Conservation (phyloP, 2,888 invertebrate species). For the Dasypolia templi region DNA sequence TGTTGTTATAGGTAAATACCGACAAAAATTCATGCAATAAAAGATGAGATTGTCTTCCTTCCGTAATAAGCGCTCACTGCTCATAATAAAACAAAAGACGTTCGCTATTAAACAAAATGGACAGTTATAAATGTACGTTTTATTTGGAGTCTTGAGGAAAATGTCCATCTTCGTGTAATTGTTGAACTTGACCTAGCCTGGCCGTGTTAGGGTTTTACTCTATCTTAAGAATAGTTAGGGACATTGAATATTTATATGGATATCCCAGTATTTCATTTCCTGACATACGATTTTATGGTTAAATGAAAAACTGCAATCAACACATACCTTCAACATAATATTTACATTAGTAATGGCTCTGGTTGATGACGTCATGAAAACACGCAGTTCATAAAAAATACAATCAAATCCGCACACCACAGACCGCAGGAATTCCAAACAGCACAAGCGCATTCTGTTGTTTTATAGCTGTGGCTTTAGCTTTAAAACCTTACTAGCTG, state of each 20-base stretch:
- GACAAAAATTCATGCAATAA: constrained; percentile 14
- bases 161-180: neutral
- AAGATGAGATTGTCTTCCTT: constrained; percentile 34
- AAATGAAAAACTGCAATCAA: constrained; percentile 5
- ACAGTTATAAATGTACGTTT: constrained; percentile 16
- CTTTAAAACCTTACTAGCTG: neutral
- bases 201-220: constrained; percentile 35
- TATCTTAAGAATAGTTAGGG: neutral
- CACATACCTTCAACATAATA: neutral
- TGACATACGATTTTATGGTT: neutral
- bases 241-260: neutral
- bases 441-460: constrained; percentile 25
- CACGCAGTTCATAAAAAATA: neutral
- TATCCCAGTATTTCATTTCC: neutral
- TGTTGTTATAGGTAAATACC: constrained; percentile 21
- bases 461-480: constrained; percentile 19
- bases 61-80: constrained; percentile 9
- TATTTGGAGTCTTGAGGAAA: constrained; percentile 34
- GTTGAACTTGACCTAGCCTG: constrained; percentile 56
- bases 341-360: constrained; percentile 9
- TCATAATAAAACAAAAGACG: constrained; percentile 34
- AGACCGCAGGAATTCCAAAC: constrained; percentile 44
- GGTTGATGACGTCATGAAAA: constrained; percentile 23
- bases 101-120: constrained; percentile 9
- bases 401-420: constrained; percentile 13